Evolutionary conservation across 2,797 vertebrate species (phyloP).

Genomic region (Erithacus rubecula): DNA sequence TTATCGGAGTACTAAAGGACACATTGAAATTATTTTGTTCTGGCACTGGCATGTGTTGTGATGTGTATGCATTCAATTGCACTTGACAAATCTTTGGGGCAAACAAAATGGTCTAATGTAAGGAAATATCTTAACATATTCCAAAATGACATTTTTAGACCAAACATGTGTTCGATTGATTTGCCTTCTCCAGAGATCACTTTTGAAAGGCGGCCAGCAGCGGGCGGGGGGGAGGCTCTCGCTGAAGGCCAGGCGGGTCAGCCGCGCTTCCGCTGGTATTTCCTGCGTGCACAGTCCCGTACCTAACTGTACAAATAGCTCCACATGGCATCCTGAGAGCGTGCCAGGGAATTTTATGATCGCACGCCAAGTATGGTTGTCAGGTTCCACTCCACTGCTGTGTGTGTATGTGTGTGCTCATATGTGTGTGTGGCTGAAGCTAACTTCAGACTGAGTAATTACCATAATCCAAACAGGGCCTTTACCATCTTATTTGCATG

Average conservation of each 20-base stretch:
- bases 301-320: constrained; percentile 74
- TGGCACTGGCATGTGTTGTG: constrained; percentile 19
- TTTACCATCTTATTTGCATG: constrained; percentile 75
- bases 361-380: constrained; percentile 79
- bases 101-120: constrained; percentile 66
- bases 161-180: constrained; percentile 72
- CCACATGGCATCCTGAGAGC: constrained; percentile 66
- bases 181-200: constrained; percentile 70
- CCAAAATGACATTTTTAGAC: constrained; percentile 72
- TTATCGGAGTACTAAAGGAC: constrained; percentile 64
- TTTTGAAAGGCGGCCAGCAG: constrained; percentile 62
- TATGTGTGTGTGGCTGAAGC: constrained; percentile 78
- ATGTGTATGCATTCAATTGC: constrained; percentile 51
- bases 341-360: constrained; percentile 75
- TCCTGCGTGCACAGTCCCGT: constrained; percentile 66
- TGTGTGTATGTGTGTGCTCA: constrained; percentile 69
- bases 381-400: constrained; percentile 75
- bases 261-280: constrained; percentile 66
- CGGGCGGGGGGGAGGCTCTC: constrained; percentile 14
- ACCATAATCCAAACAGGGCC: constrained; percentile 77
- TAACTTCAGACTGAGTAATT: constrained; percentile 86
- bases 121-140: constrained; percentile 68
- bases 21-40: constrained; percentile 62
- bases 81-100: constrained; percentile 67
- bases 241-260: constrained; percentile 63